These are phyloP conservation scores for Pteromalus puparum DNA, from an alignment of 1,140 invertebrate species.

Conservation along the genomic window DNA sequence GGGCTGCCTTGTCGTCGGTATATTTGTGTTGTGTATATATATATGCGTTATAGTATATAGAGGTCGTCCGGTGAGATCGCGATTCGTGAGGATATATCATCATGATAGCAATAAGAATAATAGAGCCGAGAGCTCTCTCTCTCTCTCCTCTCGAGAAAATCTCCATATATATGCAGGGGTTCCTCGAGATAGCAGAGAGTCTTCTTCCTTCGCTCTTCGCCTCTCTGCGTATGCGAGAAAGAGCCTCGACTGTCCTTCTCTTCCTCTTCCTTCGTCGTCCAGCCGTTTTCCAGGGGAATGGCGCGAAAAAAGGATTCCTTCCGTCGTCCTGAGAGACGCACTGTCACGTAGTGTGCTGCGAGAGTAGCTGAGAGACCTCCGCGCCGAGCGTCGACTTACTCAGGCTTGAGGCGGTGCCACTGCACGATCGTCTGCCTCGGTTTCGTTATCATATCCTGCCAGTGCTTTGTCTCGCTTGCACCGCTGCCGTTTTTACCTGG, in stretches of 20 bases:
- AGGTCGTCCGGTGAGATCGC: conserved; percentile 10
- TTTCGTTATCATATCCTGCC: conserved; percentile 98
- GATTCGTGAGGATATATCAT: conserved; percentile 13
- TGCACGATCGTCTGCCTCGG: conserved; percentile 94
- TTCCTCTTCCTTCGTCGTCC: background rate
- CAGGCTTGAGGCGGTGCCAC: conserved; percentile 92
- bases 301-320: background rate
- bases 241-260: background rate
- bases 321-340: background rate
- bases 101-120: background rate
- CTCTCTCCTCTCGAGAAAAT: background rate
- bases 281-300: background rate
- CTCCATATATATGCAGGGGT: background rate
- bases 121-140: background rate
- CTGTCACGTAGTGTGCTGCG: background rate
- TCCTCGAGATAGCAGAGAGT: background rate
- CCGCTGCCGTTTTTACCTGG: conserved; percentile 93
- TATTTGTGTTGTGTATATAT: too few relatives aligned
- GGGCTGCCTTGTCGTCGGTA: background rate
- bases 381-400: conserved; percentile 77
- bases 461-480: conserved; percentile 94
- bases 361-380: background rate
- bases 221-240: background rate
- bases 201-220: background rate
- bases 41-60: background rate